Percentiles rank a stretch among this genome's conserved stretches.
Conservation (phyloP, 1,140 invertebrate species). For the Drosophila equinoxialis region DNA sequence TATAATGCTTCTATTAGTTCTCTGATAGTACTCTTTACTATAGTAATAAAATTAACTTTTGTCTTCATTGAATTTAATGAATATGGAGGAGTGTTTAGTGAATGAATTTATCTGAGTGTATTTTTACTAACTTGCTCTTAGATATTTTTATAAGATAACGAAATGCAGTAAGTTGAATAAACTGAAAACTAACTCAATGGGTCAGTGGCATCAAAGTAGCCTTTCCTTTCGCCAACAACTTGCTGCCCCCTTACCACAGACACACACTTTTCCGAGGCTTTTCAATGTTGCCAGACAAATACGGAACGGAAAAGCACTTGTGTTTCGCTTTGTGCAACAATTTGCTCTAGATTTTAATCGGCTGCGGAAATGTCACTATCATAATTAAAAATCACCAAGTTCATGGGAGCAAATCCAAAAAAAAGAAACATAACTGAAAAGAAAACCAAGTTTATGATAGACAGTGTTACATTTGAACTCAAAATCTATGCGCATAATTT, state of each 20-base stretch:
- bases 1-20: no score
- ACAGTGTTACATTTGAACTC: conserved; percentile 47
- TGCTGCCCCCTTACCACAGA: conserved; percentile 11
- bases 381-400: conserved; percentile 78
- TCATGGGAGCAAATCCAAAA: conserved; percentile 25
- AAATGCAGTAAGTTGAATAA: conserved; percentile 39
- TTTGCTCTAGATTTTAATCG: conserved; percentile 74
- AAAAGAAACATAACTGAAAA: conserved; percentile 38
- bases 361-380: conserved; percentile 70
- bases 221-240: not conserved
- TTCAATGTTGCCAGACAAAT: conserved; percentile 61
- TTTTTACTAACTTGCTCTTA: no score
- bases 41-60: no score
- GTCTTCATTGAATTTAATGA: no score
- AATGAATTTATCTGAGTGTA: no score
- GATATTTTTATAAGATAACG: no score
- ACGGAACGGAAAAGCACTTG: conserved; percentile 61
- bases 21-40: no score
- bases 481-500: conserved; percentile 63
- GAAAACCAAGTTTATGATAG: conserved; percentile 25
- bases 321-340: conserved; percentile 47
- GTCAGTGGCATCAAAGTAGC: conserved; percentile 68
- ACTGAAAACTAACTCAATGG: conserved; percentile 66
- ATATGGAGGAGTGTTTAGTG: no score
- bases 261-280: conserved; percentile 26